phyloP scores from a whole-genome alignment of 1,140 invertebrate genomes.

The Meloidogyne hapla region DNA sequence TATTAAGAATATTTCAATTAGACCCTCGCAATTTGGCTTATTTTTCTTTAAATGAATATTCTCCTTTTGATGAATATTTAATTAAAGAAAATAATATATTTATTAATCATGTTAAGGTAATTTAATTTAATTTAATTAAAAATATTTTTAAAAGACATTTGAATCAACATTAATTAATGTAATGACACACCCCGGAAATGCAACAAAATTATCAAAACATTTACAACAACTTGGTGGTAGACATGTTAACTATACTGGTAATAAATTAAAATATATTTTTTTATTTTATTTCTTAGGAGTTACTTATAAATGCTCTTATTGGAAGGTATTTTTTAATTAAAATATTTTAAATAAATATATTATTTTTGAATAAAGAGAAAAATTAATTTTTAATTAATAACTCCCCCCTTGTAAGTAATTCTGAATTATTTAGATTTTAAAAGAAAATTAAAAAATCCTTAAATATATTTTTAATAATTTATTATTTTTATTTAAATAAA shows the following conservation, averaged over 20 bases:
- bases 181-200: slow-evolving; percentile 50
- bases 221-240: slow-evolving; percentile 51
- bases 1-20: slow-evolving; percentile 49
- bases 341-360: too few species aligned
- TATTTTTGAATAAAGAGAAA: too few species aligned
- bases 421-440: too few species aligned
- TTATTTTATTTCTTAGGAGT: slow-evolving; percentile 20
- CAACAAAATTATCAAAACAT: slow-evolving; percentile 52
- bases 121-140: not conserved
- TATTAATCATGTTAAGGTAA: slow-evolving; percentile 45
- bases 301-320: slow-evolving; percentile 51
- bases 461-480: too few species aligned
- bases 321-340: slow-evolving; percentile 38
- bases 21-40: slow-evolving; percentile 38
- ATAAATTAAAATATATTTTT: not conserved
- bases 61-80: slow-evolving; percentile 30
- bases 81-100: slow-evolving; percentile 44
- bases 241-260: slow-evolving; percentile 47
- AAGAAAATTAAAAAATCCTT: too few species aligned
- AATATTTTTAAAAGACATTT: slow-evolving; percentile 34
- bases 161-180: slow-evolving; percentile 50
- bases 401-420: too few species aligned
- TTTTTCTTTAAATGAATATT: slow-evolving; percentile 35
- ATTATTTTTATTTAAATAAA: slow-evolving; percentile 37
- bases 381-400: too few species aligned